Conservation (phyloP, 1,140 invertebrate genomes). For the Heliothis virescens region DNA sequence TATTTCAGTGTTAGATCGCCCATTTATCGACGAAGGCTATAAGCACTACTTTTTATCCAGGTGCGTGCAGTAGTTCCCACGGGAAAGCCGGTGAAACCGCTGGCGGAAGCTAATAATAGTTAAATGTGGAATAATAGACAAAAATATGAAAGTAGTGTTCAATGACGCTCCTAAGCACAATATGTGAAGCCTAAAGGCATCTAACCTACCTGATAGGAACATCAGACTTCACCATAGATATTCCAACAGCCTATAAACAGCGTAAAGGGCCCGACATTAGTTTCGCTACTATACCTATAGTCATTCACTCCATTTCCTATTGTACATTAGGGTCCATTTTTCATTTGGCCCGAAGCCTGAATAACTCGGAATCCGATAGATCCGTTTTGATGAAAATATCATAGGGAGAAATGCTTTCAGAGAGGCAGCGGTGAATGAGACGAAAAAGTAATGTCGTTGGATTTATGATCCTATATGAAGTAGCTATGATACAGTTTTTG, state of each 20-base stretch:
- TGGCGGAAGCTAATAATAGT: no score
- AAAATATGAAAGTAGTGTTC: no score
- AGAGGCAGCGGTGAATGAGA: neutral
- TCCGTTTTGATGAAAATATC: slow-evolving; percentile 37
- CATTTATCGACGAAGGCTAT: no score
- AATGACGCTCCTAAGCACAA: no score
- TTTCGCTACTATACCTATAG: slow-evolving; percentile 1
- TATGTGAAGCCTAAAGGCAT: neutral
- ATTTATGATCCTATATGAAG: neutral
- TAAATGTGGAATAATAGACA: no score
- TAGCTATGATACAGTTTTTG: no score
- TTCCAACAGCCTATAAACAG: slow-evolving; percentile 6
- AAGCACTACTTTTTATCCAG: no score
- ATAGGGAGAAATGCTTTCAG: slow-evolving; percentile 26
- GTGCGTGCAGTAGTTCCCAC: no score
- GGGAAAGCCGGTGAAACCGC: no score
- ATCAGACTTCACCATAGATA: neutral
- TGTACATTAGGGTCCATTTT: slow-evolving; percentile 41
- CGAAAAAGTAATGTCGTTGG: slow-evolving; percentile 4
- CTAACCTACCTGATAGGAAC: neutral
- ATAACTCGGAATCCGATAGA: slow-evolving; percentile 30
- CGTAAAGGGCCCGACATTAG: slow-evolving; percentile 23
- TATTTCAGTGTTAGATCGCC: no score
- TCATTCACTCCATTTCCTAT: slow-evolving; percentile 27
- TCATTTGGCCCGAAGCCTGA: slow-evolving; percentile 27